Evolutionary conservation across 1,140 invertebrate genomes (phyloP), one percentile per base, ranked within the genome.

Genomic region (Magallana gigas): DNA sequence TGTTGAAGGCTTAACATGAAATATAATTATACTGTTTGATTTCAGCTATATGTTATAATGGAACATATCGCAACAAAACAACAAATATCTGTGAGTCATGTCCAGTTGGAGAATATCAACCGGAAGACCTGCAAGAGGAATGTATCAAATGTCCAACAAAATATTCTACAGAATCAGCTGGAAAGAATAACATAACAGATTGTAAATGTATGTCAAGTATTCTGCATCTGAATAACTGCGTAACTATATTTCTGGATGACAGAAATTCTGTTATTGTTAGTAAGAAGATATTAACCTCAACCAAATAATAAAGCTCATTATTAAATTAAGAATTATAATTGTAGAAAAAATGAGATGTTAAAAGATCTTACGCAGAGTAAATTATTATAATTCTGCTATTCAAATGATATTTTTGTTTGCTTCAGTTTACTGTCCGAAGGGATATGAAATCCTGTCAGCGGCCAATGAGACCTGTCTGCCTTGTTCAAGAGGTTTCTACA

Each of bases 191-290:
- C 18, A 83, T 8, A 36, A 18, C 60, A 23, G 71, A 86, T 80
- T 90, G 89, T 83, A 58, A 64, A 57, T 90, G 89, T 90, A 90
- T 86, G 89, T 87, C 11, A 71, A 76, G 36, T 23, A 23, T 23
- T 76, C 36, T 48, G 36, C 0, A 48, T 48, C 36, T 4, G 36
- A 48, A 2, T 48, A 4, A 48, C 36, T 48, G 36, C 1, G 1
- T 48, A 48, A 48, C 36, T 48, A 48, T 48, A 4, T 48, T 48
- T 48, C 36, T 48, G 36, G 36, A 48, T 48, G 36, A 5, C 36
- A 48, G 5, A 48, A 48, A 2, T 48, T 2, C 36, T 48, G 36
- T 5, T 2, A 48, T 48, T 48, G 36, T 48, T 48, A 48, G 36
- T 1, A 48, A 48, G 36, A 48, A 48, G 36, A 48, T 48, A 48